Percentiles rank a stretch among this genome's conserved stretches.
Conservation (phyloP, 2,797 vertebrate genomes). For the Benthosema pterotum region DNA sequence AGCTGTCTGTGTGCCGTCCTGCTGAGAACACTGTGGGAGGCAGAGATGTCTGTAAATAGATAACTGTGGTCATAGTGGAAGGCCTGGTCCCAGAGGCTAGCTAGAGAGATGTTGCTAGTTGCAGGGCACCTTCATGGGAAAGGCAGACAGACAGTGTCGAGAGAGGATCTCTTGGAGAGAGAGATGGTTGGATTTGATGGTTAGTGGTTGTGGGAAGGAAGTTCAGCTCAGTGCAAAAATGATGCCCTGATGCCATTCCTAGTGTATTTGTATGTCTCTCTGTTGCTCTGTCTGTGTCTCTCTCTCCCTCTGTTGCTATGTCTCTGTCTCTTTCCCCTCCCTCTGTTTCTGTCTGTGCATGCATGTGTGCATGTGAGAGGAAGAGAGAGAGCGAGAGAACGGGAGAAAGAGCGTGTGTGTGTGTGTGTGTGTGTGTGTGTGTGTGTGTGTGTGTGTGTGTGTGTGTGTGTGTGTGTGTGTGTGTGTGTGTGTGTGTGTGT, state of each 20-base stretch:
- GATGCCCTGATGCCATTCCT: constrained; percentile 42
- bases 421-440: constrained; percentile 10
- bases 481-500: constrained; percentile 14
- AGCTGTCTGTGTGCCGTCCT: constrained; percentile 43
- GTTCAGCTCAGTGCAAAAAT: constrained; percentile 26
- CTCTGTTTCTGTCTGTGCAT: constrained; percentile 10
- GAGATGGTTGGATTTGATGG: constrained; percentile 43
- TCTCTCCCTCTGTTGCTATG: constrained; percentile 25
- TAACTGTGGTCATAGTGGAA: constrained; percentile 40
- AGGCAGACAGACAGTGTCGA: constrained; percentile 16
- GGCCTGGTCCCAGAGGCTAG: constrained; percentile 34
- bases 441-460: constrained; percentile 8
- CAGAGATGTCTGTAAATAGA: constrained; percentile 60
- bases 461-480: constrained; percentile 10
- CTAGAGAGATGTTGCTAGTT: constrained; percentile 40
- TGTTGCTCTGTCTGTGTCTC: constrained; percentile 20
- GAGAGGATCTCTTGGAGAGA: constrained; percentile 43
- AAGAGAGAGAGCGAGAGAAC: too few relatives aligned
- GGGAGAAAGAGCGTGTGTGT: too few relatives aligned
- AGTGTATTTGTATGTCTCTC: neutral
- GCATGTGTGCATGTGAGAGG: constrained; percentile 1
- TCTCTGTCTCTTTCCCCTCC: constrained; percentile 19
- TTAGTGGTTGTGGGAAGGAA: constrained; percentile 51
- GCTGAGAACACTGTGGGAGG: constrained; percentile 67
- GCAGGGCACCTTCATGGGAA: constrained; percentile 53